Evolutionary conservation across 2,113 vertebrate species (phyloP), one percentile per base, ranked within the genome.

Genomic region (Malaclemys terrapin): DNA sequence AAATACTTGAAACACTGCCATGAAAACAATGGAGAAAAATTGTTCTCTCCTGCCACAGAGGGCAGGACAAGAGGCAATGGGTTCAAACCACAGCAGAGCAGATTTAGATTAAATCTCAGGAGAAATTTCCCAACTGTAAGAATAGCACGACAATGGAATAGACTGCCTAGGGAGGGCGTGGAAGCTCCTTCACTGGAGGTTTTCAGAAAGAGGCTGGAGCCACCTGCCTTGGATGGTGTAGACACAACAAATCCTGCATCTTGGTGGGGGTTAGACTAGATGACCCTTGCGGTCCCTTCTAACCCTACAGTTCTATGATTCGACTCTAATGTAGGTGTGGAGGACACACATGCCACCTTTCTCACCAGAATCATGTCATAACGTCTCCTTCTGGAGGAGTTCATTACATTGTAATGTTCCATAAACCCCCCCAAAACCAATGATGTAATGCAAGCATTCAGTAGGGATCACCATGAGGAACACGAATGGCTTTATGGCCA

Each of bases 361-460:
- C 75, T 78, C 24, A 6, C 4, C 54, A 25, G 80, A 87, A 91
- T 49, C 11, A 84, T 91, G 83, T 42, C 49, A 62, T 79, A 0
- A 0, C 85, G 42, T 8, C 84, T 94, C 86, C 12, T 38, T 69
- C 56, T 54, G 95, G 82, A 94, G 82, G 82, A 82, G 35, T 84
- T 29, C 83, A 92, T 93, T 96, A 93, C 95, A 76, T 80, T 86
- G 84, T 50, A 50, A 50, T 14, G 50, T 50, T 50, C 50, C 50
- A 50, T 50, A 50, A 50, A 50, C 5, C 50, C 14, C 50, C 50
- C 50, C 4, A 5, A 50, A 50, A 50, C 50, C 49, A 59, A 29
- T 0, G 50, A 96, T 50, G 57, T 35, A 10, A 84, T 4, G 59
- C 84, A 87, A 90, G 62, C 87, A 89, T 96, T 90, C 94, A 94